Evolutionary conservation across 64 coral and sea anemone species (phyloP), one percentile per base, ranked within the genome.

Genomic region (Montipora sp.): DNA sequence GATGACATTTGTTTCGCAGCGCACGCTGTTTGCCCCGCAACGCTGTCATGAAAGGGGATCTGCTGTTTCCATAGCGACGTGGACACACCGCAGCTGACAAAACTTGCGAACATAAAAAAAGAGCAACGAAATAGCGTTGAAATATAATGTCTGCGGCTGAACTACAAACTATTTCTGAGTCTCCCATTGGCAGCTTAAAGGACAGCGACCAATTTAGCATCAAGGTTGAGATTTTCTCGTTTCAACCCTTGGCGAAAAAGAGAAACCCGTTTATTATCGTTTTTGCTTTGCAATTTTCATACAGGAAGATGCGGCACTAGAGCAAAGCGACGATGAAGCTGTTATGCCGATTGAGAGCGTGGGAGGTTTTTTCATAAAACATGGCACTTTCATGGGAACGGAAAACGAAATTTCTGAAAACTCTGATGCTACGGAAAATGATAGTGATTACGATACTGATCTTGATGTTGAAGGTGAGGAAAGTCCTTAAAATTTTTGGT

Each of bases 391-490:
- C 46, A 85, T 85, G 61, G 82, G 82, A 71, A 85, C 82, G 11
- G 82, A 85, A 85, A 85, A 48, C 5, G 65, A 85, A 1, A 6
- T 74, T 72, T 81, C 77, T 45, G 60, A 90, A 3, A 70, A 19
- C 75, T 80, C 77, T 69, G 89, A 82, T 73, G 11, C 81, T 0
- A 70, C 76, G 11, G 79, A 71, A 74, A 91, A 88, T 21, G 89
- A 86, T 47, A 88, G 88, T 63, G 92, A 89, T 43, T 95, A 83
- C 16, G 93, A 95, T 5, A 95, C 93, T 0, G 93, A 95, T 15
- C 83, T 95, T 3, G 93, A 95, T 11, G 86, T 77, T 8, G 93
- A 95, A 95, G 93, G 93, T 95, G 47, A 47, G 83, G 9, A 7
- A 48, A 77, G 11, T 57, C 11, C 11, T 57, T 8, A 57, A 57